Conservation (phyloP, 2,888 invertebrate genomes). For the Spatulosminthurus flaviceps region DNA sequence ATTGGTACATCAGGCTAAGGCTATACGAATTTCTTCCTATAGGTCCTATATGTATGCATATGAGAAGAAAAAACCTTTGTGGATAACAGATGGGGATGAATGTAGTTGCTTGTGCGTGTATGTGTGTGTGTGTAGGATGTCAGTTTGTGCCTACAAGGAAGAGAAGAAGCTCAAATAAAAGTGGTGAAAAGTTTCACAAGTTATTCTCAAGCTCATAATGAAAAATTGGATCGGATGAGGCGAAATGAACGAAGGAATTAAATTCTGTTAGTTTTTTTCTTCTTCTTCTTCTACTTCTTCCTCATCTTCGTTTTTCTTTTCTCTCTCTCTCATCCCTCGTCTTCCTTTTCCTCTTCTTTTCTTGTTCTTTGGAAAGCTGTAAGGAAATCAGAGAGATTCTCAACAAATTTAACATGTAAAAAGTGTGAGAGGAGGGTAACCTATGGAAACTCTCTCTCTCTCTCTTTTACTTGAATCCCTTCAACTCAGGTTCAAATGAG, state of each 20-base stretch:
- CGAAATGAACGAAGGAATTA: slow-evolving; percentile 41
- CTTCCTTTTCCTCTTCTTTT: not conserved
- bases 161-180: not conserved
- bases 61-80: not conserved
- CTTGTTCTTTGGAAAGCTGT: too few species aligned
- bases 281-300: not conserved
- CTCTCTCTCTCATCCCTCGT: not conserved
- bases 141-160: not conserved
- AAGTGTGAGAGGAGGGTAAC: too few species aligned
- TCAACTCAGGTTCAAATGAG: slow-evolving; percentile 6
- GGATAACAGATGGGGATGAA: not conserved
- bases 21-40: too few species aligned
- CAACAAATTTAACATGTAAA: too few species aligned
- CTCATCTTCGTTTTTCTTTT: not conserved
- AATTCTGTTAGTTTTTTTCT: slow-evolving; percentile 30
- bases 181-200: slow-evolving; percentile 49
- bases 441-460: not conserved
- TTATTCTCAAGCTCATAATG: slow-evolving; percentile 48
- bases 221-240: slow-evolving; percentile 52
- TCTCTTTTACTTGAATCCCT: not conserved
- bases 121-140: not conserved
- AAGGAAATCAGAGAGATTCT: too few species aligned
- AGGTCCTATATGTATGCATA: too few species aligned
- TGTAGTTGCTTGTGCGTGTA: not conserved
- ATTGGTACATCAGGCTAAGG: too few species aligned